Evolutionary conservation across 1,140 invertebrate species (phyloP), one percentile per base, ranked within the genome.

Genomic region (Hormaphis cornu): DNA sequence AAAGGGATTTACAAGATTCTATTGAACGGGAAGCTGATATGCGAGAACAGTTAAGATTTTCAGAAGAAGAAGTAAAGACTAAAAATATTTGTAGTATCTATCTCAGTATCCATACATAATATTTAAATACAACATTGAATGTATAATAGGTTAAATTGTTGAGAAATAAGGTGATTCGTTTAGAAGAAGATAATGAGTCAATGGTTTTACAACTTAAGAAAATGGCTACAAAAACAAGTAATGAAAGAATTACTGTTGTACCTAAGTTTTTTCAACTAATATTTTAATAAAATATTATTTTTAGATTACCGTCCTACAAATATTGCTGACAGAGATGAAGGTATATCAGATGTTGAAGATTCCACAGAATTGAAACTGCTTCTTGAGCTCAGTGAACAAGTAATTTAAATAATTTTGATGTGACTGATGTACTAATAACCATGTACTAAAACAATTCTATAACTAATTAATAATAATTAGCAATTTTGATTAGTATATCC

Each of bases 101-200:
- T 9, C 4, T n/a, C 22, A 44, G 16, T 44, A 18, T 44, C 4
- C 9, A 6, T 6, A 33, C 30, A 56, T 16, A 50, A 16, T 35
- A 8, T 8, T 22, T 24, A 66, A 6, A 46, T 14, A 18, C 16
- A 28, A 63, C 33, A 33, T 46, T 10, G 14, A 40, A 48, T n/a
- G n/a, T n/a, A 81, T 80, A 85, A 79, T 84, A 88, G 87, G 86
- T 85, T 76, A 83, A 87, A 83, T 89, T 85, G 78, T 84, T 91
- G 75, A 83, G 90, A 78, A 91, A 89, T 83, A 93, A 91, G 81
- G 83, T 89, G 73, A 86, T 87, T 72, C 85, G 90, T 72, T 84
- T 94, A 75, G 93, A 95, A 82, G 90, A 94, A 78, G 93, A 95
- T 83, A 95, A 95, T 83, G 93, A 95, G 80, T 90, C 88, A 69